These are phyloP conservation scores for Illadopsis cleaveri DNA, from an alignment of 2,113 vertebrate genomes.

Conservation along the genomic window DNA sequence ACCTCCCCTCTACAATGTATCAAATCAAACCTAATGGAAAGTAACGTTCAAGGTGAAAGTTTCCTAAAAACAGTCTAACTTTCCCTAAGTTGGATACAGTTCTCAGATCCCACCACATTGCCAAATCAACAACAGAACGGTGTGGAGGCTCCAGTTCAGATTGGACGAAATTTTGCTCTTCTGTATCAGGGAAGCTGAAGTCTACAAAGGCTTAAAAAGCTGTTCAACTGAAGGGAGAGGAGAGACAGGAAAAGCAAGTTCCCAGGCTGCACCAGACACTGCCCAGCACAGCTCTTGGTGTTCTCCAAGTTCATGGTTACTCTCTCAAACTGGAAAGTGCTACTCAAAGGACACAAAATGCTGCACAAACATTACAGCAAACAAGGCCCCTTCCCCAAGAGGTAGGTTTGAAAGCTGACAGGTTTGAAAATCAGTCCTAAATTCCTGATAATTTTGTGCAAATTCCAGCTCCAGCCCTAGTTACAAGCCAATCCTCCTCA, in stretches of 20 bases:
- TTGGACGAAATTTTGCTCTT: not conserved
- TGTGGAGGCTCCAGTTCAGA: accelerated
- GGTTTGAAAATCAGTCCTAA: not conserved
- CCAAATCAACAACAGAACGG: not conserved
- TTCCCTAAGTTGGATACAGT: not conserved
- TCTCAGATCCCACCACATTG: not conserved
- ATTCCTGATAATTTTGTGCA: not conserved
- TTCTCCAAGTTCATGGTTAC: not conserved
- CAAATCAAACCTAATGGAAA: not conserved
- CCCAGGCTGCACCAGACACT: not conserved
- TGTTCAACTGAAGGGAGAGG: not conserved
- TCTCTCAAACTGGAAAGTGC: not conserved
- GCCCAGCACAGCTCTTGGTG: not conserved
- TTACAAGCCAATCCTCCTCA: not conserved
- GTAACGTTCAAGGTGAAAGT: not conserved
- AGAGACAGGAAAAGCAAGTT: not conserved
- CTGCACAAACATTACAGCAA: not conserved
- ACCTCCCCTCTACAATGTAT: accelerated
- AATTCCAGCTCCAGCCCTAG: not conserved
- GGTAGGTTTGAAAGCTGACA: not conserved
- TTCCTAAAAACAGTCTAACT: not conserved
- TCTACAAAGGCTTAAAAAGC: not conserved
- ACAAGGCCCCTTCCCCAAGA: not conserved
- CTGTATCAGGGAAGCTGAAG: not conserved
- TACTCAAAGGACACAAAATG: not conserved